Evolutionary conservation across 2,888 invertebrate species (phyloP), one percentile per base, ranked within the genome.

Genomic region (Hoplodrina ambigua): DNA sequence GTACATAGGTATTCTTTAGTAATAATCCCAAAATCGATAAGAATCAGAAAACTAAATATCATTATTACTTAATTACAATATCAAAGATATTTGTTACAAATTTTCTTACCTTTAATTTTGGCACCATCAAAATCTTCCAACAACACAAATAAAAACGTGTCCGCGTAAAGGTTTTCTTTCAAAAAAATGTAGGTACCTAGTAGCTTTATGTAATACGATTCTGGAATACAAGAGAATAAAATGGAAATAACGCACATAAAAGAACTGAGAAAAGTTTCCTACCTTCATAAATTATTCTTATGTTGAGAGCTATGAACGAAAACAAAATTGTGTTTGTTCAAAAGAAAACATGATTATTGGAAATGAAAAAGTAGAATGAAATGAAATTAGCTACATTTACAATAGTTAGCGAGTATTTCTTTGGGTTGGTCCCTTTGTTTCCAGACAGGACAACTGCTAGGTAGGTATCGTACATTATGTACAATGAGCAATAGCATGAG

Each of bases 241-340:
- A 84, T 82, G 77, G 73, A 83, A 84, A 82, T 71, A 86, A 76
- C 75, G 75, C 46, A 78, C 67, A 75, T 75, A 73, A 78, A 75
- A 73, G 68, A 83, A 79, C 72, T 61, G 71, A 59, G 63, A 78
- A 72, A 83, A 79, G 55, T 79, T 78, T 60, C 54, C 60, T 75
- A 61, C 69, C 61, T 68, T 70, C 75, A 81, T 82, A 81, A 81
- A 83, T 79, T 75, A 81, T 81, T 82, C 72, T 78, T 80, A 80
- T 74, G 75, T 68, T 75, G 70, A 82, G 69, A 78, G 76, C 67
- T 69, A 69, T 65, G 71, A 72, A 75, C 62, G 56, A 70, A 64
- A 79, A 80, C 33, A 64, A 75, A 37, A 81, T 70, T 72, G 56
- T 71, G 63, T 72, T 83, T 78, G 71, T 78, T 78, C 72, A 50